Percentiles rank a stretch among this genome's conserved stretches.
These are phyloP conservation scores for Ceyx melanurus DNA, from an alignment of 2,113 vertebrate genomes.

Conservation along the genomic window DNA sequence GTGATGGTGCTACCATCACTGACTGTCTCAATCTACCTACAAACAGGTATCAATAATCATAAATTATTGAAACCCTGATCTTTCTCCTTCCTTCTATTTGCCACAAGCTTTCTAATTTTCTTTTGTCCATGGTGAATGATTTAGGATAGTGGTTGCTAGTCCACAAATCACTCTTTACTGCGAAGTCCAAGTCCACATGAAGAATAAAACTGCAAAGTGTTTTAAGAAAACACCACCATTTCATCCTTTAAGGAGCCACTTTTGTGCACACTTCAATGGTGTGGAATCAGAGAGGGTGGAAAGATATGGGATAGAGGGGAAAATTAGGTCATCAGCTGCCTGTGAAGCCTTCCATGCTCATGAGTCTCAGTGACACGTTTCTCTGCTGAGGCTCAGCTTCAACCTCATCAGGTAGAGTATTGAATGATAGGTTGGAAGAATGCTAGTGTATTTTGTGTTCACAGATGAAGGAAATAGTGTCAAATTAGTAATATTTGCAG, in stretches of 20 bases:
- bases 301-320: not conserved
- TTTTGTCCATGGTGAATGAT: not conserved
- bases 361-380: no score
- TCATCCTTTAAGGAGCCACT: not conserved
- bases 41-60: not conserved
- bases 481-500: not conserved
- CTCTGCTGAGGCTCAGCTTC: no score
- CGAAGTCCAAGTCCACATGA: not conserved
- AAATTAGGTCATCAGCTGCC: not conserved
- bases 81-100: not conserved
- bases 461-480: not conserved
- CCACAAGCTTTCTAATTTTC: not conserved
- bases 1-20: no score
- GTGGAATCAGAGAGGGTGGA: not conserved
- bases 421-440: no score
- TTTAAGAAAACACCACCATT: not conserved
- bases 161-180: not conserved
- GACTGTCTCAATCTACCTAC: not conserved
- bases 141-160: not conserved
- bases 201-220: not conserved
- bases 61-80: not conserved
- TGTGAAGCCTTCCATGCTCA: not conserved
- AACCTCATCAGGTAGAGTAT: no score
- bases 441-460: not conserved
- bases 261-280: not conserved